Base-by-base conservation (phyloP, 2,797 vertebrate genomes). In the Dromococcyx pavoninus region DNA sequence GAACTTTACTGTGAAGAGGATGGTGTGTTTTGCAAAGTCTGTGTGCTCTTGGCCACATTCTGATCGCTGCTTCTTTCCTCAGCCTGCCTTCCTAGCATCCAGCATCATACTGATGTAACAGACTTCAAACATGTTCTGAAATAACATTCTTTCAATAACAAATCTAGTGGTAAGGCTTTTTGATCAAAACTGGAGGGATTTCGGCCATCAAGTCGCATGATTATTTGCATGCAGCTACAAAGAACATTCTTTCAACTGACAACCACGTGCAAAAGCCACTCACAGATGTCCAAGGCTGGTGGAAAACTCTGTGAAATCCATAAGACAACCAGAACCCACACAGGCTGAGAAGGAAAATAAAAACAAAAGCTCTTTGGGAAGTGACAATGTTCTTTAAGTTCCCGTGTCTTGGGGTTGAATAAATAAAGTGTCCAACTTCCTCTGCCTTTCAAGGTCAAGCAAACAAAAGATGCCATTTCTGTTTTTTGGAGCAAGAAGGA, bases 391-490 rank as follows among this genome's bases (percentile, higher is more conserved):
- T 91, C 91, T 94, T 39, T 86, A 56, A 91, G 82, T 95, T 95
- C 87, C 93, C 89, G 88, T 92, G 91, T 97, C 89, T 92, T 66
- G 44, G 76, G 73, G 56, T 32, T 94, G 80, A 95, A 81, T 89
- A 96, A 97, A 96, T 91, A 97, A 90, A 94, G 93, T 70, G 56
- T 91, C 53, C 70, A 78, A 75, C 91, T 93, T 95, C 91, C 91
- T 89, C 39, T 89, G 92, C 82, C 87, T 95, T 87, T 84, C 74
- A 91, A 43, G 92, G 89, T 95, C 91, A 96, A 91, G 82, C 69
- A 95, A 93, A 95, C 82, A 96, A 81, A 94, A 88, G 73, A 93
- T 88, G 37, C 41, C 23, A 12, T 92, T 94, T 95, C 81, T 15
- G 5, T 84, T 86, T 86, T 83, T 51, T 6, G 5, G 78, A 86